These are phyloP conservation scores for Pristionchus entomophagus DNA, from an alignment of 2,888 invertebrate species.

Conservation along the genomic window DNA sequence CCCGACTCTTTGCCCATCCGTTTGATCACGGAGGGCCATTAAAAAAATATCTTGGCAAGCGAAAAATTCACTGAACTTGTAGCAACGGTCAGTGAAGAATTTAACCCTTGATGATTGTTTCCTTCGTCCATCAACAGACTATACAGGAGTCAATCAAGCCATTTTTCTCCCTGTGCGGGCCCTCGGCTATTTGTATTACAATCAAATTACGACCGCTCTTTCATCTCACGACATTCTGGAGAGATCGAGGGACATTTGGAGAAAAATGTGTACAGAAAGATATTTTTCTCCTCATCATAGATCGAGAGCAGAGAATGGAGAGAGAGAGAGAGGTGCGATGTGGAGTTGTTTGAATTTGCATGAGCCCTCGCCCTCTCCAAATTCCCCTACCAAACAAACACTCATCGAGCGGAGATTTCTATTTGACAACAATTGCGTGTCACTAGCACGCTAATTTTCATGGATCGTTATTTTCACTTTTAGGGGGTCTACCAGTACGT, in stretches of 20 bases:
- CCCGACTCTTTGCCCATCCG: too few relatives aligned
- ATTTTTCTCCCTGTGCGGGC: neutral
- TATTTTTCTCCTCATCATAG: too few relatives aligned
- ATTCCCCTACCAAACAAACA: neutral
- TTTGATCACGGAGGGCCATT: too few relatives aligned
- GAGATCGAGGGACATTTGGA: neutral
- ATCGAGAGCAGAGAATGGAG: too few relatives aligned
- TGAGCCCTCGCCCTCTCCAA: neutral
- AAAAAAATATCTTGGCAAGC: too few relatives aligned
- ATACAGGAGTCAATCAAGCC: neutral
- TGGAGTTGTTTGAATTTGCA: constrained; percentile 31
- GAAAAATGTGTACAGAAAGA: neutral
- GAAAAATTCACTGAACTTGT: too few relatives aligned
- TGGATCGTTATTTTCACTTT: neutral
- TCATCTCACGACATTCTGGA: neutral
- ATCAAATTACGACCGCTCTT: neutral
- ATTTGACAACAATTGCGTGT: constrained; percentile 20
- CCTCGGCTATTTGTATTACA: neutral
- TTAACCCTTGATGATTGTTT: too few relatives aligned
- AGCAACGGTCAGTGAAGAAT: too few relatives aligned
- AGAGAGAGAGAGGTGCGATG: neutral
- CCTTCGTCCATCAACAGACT: too few relatives aligned
- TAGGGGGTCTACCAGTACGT: too few relatives aligned
- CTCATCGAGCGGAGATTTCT: neutral
- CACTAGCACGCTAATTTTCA: neutral